phyloP scores from a whole-genome alignment of 92 coral and sea anemone species.

The Parazoanthus darwini region DNA sequence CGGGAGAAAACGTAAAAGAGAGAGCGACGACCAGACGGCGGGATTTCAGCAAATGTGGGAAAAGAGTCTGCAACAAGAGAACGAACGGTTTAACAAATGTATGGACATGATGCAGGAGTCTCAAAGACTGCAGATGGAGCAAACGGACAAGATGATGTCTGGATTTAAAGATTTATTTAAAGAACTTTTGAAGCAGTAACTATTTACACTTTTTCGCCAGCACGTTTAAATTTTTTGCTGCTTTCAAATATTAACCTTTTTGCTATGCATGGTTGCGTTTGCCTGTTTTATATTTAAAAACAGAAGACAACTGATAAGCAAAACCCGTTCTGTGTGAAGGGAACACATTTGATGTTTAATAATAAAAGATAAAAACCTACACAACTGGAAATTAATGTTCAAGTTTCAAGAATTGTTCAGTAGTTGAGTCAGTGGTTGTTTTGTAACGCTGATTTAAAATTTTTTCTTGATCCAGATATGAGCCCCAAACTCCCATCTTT shows the following conservation, averaged over 20 bases:
- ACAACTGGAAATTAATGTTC: too few relatives aligned
- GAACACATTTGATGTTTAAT: too few relatives aligned
- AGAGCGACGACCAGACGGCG: not conserved
- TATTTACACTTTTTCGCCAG: not conserved
- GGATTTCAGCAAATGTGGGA: not conserved
- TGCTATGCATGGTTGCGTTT: not conserved
- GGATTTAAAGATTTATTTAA: constrained; percentile 21
- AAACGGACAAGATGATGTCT: constrained; percentile 7
- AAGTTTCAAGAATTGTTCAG: not conserved
- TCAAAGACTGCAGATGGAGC: not conserved
- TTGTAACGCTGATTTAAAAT: too few relatives aligned
- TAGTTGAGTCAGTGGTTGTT: not conserved
- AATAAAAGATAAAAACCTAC: too few relatives aligned
- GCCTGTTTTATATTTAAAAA: not conserved
- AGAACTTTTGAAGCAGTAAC: not conserved
- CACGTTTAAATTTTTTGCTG: not conserved
- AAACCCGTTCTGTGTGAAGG: too few relatives aligned
- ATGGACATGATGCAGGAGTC: too few relatives aligned
- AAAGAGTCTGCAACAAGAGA: not conserved
- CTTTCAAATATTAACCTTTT: not conserved
- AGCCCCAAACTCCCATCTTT: not conserved
- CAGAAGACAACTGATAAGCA: not conserved
- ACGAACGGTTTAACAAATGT: not conserved
- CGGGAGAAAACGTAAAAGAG: not conserved
- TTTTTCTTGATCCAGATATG: not conserved